Evolutionary conservation across 1,140 invertebrate genomes (phyloP).

Genomic region (Rhyacophila brunnea): DNA sequence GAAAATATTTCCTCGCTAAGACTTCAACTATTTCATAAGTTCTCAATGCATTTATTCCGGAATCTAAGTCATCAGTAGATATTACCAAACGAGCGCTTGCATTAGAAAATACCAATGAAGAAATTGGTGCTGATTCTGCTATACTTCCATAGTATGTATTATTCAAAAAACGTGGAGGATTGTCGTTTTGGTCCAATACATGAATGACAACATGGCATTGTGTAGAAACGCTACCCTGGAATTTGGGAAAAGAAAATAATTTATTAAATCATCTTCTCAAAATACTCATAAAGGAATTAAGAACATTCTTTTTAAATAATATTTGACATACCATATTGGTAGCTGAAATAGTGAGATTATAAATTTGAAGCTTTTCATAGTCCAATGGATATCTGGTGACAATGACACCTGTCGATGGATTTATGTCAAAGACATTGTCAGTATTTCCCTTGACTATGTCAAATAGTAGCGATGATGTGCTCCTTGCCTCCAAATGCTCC

Average conservation of each 20-base stretch:
- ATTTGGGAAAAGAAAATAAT: too few relatives aligned
- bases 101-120: constrained; percentile 64
- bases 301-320: not conserved
- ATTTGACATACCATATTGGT: constrained; percentile 70
- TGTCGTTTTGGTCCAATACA: constrained; percentile 75
- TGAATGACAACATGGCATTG: constrained; percentile 66
- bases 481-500: constrained; percentile 69
- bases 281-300: too few relatives aligned
- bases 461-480: constrained; percentile 75
- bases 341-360: constrained; percentile 76
- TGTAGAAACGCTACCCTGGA: constrained; percentile 53
- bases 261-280: too few relatives aligned
- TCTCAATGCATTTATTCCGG: constrained; percentile 74
- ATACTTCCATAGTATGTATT: constrained; percentile 69
- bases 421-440: constrained; percentile 71
- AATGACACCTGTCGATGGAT: constrained; percentile 79
- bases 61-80: constrained; percentile 71
- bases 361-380: constrained; percentile 66
- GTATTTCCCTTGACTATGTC: constrained; percentile 75
- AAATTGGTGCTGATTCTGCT: constrained; percentile 69
- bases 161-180: constrained; percentile 71
- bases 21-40: constrained; percentile 79
- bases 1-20: constrained; percentile 67
- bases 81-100: constrained; percentile 70
- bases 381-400: constrained; percentile 68